Percentiles rank a stretch among this genome's conserved stretches.
phyloP scores from a whole-genome alignment of 2,888 invertebrate genomes.

The Seira ritae region DNA sequence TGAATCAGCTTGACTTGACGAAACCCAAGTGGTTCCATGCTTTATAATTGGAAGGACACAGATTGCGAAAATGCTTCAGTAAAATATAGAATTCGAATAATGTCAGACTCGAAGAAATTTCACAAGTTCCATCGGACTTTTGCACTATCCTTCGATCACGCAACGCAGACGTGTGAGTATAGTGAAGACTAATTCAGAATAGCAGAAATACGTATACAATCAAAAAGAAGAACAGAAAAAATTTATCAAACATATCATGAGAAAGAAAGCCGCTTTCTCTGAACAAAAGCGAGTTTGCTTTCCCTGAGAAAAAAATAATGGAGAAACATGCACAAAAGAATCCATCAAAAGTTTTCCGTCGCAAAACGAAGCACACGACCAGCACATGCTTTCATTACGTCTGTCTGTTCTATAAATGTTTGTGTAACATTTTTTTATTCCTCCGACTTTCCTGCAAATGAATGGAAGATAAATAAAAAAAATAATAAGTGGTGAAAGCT shows the following conservation, averaged over 20 bases:
- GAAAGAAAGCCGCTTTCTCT: no score
- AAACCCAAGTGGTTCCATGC: slow-evolving; percentile 56
- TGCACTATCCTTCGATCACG: not conserved
- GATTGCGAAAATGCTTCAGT: no score
- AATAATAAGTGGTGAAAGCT: slow-evolving; percentile 24
- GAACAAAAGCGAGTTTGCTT: not conserved
- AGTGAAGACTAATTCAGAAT: no score
- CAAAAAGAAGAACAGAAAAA: no score
- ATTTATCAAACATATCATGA: no score
- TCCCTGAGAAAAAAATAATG: not conserved
- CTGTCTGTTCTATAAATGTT: not conserved
- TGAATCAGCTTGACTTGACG: slow-evolving; percentile 56
- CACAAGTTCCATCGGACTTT: not conserved
- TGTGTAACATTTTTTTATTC: not conserved
- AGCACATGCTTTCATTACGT: slow-evolving; percentile 29
- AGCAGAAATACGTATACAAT: no score
- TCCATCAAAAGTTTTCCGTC: not conserved
- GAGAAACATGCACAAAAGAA: not conserved
- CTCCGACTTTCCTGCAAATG: not conserved
- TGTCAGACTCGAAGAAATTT: not conserved
- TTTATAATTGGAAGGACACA: not conserved
- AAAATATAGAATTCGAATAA: no score
- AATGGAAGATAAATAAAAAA: no score
- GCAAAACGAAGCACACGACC: not conserved
- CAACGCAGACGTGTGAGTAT: not conserved